Base-by-base conservation (phyloP, 2,888 invertebrate genomes). In the Homarus gammarus region DNA sequence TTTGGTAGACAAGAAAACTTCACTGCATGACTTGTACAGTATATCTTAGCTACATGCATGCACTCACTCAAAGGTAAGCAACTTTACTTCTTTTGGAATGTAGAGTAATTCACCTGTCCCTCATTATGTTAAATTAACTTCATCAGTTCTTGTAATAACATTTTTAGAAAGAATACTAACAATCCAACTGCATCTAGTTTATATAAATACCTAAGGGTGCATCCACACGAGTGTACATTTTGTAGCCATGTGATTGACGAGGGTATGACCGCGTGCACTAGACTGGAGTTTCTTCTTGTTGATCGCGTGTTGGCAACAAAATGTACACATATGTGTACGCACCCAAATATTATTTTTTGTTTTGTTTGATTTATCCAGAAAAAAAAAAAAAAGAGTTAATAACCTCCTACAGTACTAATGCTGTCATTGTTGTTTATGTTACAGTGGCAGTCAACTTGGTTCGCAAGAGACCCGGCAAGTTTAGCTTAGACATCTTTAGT, bases 381-480 rank as follows among this genome's bases (percentile, higher is more conserved):
- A n/a, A 0, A n/a, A 15, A 64, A 8, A 0, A 31, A 31, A 6
- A 5, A 64, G 6, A 27, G 12, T 15, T 38, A 10, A 73, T 33
- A 12, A 56, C 22, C 56, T 18, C 12, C n/a, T n/a, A n/a, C n/a
- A n/a, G 22, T 10, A 56, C 56, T 56, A 18, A 56, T 18, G 15
- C 56, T 22, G 44, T 40, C 44, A 36, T 18, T 64, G 33, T 64
- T 12, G n/a, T 61, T n/a, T 77, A 22, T 64, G 64, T 75, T 78
- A 31, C 90, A 90, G 90, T 90, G 90, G 90, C 90, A 3, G 90
- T 90, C 75, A 87, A 86, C 83, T 75, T 90, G 44, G 90, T 90
- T 49, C 86, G 90, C 38, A 90, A 90, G 70, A 86, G 87, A 44
- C 78, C 90, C 18, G 90, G 90, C 33, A 90, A 90, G 51, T 90